Evolutionary conservation across 2,113 vertebrate species (phyloP).

Genomic region (Phaetusa simplex): DNA sequence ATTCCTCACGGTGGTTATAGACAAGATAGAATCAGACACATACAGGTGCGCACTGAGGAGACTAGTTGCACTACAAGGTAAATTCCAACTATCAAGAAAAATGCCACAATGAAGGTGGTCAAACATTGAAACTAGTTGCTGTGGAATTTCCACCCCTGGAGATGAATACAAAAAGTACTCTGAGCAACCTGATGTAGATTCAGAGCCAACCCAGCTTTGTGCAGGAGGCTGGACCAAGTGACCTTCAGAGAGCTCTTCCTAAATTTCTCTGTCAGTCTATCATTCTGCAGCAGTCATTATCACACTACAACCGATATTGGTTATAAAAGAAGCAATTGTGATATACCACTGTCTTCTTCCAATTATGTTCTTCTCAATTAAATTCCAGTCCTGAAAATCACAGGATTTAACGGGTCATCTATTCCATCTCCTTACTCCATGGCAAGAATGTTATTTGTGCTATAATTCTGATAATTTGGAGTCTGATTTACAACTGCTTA

Average conservation of each 20-base stretch:
- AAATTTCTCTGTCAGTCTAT: not conserved
- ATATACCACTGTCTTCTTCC: not conserved
- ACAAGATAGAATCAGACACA: not conserved
- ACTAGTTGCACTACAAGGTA: not conserved
- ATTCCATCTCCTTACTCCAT: not conserved
- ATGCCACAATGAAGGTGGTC: not conserved
- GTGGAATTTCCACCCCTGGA: not conserved
- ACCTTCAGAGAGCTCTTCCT: not conserved
- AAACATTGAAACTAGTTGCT: not conserved
- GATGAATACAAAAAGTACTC: not conserved
- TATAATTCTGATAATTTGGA: not conserved
- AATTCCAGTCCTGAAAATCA: not conserved
- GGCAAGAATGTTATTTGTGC: not conserved
- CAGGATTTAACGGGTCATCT: not conserved
- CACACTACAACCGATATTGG: not conserved
- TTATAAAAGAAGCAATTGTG: not conserved
- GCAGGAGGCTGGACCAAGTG: not conserved
- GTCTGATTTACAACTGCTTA: not conserved
- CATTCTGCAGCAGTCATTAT: not conserved
- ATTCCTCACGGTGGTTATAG: not conserved
- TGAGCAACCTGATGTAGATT: not conserved
- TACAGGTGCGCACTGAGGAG: not conserved
- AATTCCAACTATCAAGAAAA: not conserved
- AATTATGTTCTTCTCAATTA: not conserved
- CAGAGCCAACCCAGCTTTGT: not conserved